A percentile compares a stretch with the other conserved stretches of the same genome.
phyloP scores from a whole-genome alignment of 2,888 invertebrate genomes.

The Euspilapteryx auroguttella region DNA sequence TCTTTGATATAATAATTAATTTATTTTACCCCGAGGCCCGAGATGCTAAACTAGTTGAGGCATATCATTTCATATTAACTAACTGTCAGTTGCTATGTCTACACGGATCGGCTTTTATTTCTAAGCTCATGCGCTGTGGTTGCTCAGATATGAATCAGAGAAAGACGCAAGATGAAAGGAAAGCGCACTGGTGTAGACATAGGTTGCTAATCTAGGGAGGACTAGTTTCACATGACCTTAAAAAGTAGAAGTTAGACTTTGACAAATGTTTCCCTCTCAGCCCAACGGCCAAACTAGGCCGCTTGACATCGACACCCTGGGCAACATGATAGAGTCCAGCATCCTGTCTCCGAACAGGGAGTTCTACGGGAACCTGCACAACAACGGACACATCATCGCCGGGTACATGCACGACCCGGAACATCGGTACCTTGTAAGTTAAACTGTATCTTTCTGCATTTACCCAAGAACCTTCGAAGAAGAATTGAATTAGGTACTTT shows the following conservation, averaged over 20 bases:
- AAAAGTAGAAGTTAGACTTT: not conserved
- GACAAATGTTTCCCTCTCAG: constrained; percentile 18
- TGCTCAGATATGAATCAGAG: too few relatives aligned
- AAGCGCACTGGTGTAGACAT: too few relatives aligned
- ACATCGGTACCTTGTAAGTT: constrained; percentile 66
- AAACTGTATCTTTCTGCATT: too few relatives aligned
- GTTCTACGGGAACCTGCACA: constrained; percentile 73
- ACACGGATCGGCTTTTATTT: too few relatives aligned
- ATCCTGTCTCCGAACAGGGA: constrained; percentile 65
- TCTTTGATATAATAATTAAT: not conserved
- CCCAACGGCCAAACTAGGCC: constrained; percentile 41
- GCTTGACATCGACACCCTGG: constrained; percentile 69
- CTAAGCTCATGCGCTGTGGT: too few relatives aligned
- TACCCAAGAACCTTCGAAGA: too few relatives aligned
- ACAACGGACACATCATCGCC: constrained; percentile 73
- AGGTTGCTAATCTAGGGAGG: not conserved
- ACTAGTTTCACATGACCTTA: not conserved
- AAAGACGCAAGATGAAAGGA: too few relatives aligned
- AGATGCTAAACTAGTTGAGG: too few relatives aligned
- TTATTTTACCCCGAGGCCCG: too few relatives aligned
- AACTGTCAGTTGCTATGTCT: too few relatives aligned
- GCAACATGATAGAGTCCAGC: constrained; percentile 72
- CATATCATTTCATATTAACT: too few relatives aligned
- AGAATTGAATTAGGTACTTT: too few relatives aligned
- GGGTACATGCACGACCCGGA: constrained; percentile 75